Evolutionary conservation across 2,113 vertebrate genomes (phyloP), one percentile per base, ranked within the genome.

Genomic region (Haliaeetus leucogaster): DNA sequence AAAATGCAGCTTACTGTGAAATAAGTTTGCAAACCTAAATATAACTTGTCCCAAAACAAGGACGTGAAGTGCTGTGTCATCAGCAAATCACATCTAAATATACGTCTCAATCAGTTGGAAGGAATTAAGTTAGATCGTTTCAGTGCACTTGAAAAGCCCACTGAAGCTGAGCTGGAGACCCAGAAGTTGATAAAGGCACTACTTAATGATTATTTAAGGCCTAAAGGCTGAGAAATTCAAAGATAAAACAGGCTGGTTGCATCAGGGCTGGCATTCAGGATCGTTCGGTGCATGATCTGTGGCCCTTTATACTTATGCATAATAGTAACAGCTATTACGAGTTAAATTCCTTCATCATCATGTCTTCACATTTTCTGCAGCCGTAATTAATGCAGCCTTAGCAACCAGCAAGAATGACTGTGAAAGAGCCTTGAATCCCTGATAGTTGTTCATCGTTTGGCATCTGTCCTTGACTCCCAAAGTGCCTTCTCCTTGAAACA

Each of bases 1-100:
- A 32, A 89, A 76, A 40, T 91, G 56, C 70, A 95, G 43, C 48
- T 85, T 65, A 62, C 40, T 85, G 68, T 78, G 65, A 94, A 93
- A 89, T 36, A 79, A 93, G 59, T 89, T 95, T 91, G 92, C 65
- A 95, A 97, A 92, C 34, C 83, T 94, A 97, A 95, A 95, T 91
- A 89, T 93, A 96, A 93, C 91, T 91, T 89, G 66, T 80, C 45
- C 70, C 83, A 92, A 95, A 95, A 97, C 83, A 96, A 95, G 86
- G 73, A 66, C 2, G 0, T 52, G 62, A 85, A 96, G 13, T 76
- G 83, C 83, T 56, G 53, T 90, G 70, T 76, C 89, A 93, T 96
- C 81, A 94, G 61, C 86, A 91, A 92, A 85, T 95, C 40, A 68
- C 43, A 72, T 72, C 65, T 81, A 91, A 92, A 92, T 94, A 87